phyloP scores from a whole-genome alignment of 1,140 invertebrate genomes.

The Prorops nasuta region DNA sequence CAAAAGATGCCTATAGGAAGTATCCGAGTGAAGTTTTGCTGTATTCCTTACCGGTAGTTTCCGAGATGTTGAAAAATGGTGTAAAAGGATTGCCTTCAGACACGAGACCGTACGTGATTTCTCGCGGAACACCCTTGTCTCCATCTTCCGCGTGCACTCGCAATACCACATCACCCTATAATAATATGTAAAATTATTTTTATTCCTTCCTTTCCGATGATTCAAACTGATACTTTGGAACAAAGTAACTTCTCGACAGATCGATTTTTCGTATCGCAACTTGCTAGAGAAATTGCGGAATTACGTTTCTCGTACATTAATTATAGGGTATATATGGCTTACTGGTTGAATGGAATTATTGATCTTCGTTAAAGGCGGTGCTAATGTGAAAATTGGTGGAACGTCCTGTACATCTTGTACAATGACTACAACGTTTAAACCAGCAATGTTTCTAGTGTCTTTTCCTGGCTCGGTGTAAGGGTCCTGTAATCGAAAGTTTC shows the following conservation, averaged over 20 bases:
- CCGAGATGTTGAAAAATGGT: constrained; percentile 79
- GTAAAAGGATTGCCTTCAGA: constrained; percentile 81
- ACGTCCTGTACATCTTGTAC: constrained; percentile 85
- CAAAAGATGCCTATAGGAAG: no score
- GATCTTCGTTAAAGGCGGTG: constrained; percentile 73
- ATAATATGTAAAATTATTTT: constrained; percentile 7
- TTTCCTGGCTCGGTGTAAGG: constrained; percentile 76
- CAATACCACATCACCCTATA: constrained; percentile 63
- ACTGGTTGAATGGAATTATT: constrained; percentile 49
- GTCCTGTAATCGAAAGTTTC: no score
- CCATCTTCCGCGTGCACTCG: constrained; percentile 85
- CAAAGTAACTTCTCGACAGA: no score
- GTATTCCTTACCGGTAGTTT: constrained; percentile 67
- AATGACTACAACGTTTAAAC: constrained; percentile 74
- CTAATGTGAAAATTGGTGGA: constrained; percentile 78
- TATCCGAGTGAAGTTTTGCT: no score
- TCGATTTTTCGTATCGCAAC: no score
- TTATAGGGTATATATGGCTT: no score
- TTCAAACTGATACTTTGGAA: no score
- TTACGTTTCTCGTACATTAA: no score
- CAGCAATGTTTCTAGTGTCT: constrained; percentile 82
- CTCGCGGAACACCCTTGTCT: constrained; percentile 78
- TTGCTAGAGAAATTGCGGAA: no score
- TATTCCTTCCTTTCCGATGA: no score
- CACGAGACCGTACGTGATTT: constrained; percentile 78